These are phyloP conservation scores for Myanophis thanlyinensis DNA, from an alignment of 2,113 vertebrate species.

Conservation along the genomic window DNA sequence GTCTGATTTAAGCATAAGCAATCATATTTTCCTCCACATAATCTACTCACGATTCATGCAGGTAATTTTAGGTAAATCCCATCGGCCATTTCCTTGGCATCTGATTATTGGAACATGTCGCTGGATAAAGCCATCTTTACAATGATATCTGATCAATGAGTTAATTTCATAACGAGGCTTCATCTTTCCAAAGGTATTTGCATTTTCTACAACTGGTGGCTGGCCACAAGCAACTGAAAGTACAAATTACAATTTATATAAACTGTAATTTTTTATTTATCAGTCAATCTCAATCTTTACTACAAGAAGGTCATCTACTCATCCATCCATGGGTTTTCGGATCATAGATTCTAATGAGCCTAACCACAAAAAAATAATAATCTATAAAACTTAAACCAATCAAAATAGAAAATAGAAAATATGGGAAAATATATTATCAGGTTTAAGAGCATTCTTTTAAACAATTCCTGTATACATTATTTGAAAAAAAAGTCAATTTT, in stretches of 20 bases:
- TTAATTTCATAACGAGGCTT: constrained; percentile 93
- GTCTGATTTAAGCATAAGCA: background rate
- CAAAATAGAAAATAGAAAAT: background rate
- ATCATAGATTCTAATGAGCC: background rate
- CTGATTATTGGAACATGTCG: constrained; percentile 91
- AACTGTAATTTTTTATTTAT: constrained; percentile 1
- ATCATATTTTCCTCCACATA: constrained; percentile 46
- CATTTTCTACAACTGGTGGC: constrained; percentile 92
- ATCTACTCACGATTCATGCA: constrained; percentile 92
- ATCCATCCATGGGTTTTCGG: background rate
- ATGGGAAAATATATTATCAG: background rate
- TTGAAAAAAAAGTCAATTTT: background rate
- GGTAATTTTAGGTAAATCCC: constrained; percentile 92
- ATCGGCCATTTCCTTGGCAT: constrained; percentile 88
- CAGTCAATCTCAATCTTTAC: background rate
- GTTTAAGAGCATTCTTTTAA: background rate
- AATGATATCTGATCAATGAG: constrained; percentile 94
- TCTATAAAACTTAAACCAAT: background rate
- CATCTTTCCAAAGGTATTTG: constrained; percentile 88
- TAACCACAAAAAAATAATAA: background rate
- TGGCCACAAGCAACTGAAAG: constrained; percentile 89
- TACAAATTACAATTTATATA: constrained; percentile 30
- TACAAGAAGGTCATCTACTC: background rate
- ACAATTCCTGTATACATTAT: background rate
- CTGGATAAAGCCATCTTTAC: constrained; percentile 91